Base-by-base conservation (phyloP, 1,140 invertebrate genomes). In the Papilio xuthus region DNA sequence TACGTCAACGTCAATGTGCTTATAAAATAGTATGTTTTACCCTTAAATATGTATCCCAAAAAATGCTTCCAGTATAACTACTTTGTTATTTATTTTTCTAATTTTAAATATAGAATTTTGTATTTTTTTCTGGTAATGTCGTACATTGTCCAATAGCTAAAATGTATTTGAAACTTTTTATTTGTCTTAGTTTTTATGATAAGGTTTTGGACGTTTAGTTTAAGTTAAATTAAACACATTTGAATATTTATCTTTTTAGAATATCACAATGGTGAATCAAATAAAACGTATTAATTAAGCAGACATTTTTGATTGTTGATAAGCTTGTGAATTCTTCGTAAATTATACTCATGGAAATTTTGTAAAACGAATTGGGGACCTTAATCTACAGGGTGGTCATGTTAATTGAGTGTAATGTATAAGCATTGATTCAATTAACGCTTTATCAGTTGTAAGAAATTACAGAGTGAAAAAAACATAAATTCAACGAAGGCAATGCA, bases 381-480 rank as follows among this genome's bases (percentile, higher is more conserved):
- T 42, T 42, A 76, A 76, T 76, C 74, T 76, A 42, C 56, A 41
- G 74, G 74, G 74, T 76, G 74, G 74, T 53, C 74, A 60, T 42
- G 56, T 60, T 76, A 63, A 76, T 76, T 76, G n/a, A 76, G 18
- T 60, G 41, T 76, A 76, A 76, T 76, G 74, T 60, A 76, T 44
- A 76, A n/a, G 53, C 56, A 60, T 63, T 76, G 53, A 32, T 60
- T 60, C 74, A 76, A 76, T 76, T 76, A 76, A 76, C 53, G 18
- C 74, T 44, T 75, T 76, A 76, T 76, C 74, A 76, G 56, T 76
- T 42, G 23, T 76, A 76, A 76, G 32, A 76, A 76, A 63, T 76
- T 76, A 76, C 74, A 76, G 74, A 76, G 74, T 60, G 56, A 60
- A 63, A 76, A 32, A 76, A 76, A 56, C 56, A 76, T 76, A 76